phyloP scores from a whole-genome alignment of 2,888 invertebrate species.

The Ptilodon capucinus region DNA sequence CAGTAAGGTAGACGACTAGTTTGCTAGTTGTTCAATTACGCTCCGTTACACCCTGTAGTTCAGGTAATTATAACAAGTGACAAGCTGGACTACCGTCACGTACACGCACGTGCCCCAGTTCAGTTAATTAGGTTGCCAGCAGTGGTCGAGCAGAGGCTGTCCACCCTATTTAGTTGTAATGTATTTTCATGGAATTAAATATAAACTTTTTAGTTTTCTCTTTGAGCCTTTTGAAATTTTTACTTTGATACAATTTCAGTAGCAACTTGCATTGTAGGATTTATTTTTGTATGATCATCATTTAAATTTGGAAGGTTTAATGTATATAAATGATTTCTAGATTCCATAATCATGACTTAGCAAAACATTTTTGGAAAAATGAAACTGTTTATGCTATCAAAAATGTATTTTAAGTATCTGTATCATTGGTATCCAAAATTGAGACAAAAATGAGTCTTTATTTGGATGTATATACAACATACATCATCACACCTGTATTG shows the following conservation, averaged over 20 bases:
- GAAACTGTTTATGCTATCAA: too few species aligned
- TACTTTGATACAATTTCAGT: neutral
- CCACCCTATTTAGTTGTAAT: neutral
- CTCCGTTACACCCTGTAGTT: conserved; percentile 10
- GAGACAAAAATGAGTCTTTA: too few species aligned
- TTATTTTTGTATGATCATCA: too few species aligned
- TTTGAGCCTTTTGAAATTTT: neutral
- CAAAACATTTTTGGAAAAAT: too few species aligned
- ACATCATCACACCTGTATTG: too few species aligned
- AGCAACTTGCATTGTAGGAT: neutral
- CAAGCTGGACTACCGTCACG: conserved; percentile 11
- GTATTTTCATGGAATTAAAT: neutral
- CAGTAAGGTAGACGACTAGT: conserved; percentile 4
- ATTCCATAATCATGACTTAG: too few species aligned
- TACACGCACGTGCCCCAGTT: conserved; percentile 27
- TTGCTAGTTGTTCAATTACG: conserved; percentile 13
- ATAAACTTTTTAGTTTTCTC: neutral
- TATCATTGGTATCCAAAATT: too few species aligned
- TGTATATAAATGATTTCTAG: too few species aligned
- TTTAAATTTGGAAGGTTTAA: too few species aligned
- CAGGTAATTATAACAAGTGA: conserved; percentile 25
- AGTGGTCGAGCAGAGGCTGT: conserved; percentile 13
- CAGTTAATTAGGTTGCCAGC: conserved; percentile 26
- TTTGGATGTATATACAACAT: too few species aligned
- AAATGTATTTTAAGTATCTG: too few species aligned